These are phyloP conservation scores for Clepsis dumicolana DNA, from an alignment of 2,888 invertebrate genomes.

Conservation along the genomic window DNA sequence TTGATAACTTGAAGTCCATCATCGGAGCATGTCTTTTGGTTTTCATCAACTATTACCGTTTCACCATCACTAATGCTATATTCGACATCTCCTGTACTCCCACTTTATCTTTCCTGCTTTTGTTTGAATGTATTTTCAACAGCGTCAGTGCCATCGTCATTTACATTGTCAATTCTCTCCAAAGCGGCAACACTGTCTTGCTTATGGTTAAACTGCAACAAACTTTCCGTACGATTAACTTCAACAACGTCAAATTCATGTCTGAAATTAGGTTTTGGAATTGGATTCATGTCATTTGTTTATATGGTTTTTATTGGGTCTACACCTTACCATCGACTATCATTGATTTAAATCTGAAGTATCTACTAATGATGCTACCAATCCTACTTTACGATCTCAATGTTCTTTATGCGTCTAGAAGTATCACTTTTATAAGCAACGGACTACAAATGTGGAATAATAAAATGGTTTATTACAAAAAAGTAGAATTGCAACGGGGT, in stretches of 20 bases:
- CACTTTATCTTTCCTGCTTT: not conserved
- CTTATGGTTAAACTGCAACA: not conserved
- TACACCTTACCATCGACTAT: not conserved
- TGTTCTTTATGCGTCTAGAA: not conserved
- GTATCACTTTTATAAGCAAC: not conserved
- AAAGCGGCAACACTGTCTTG: not conserved
- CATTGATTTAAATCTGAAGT: not conserved
- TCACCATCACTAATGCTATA: not conserved
- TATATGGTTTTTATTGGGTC: not conserved
- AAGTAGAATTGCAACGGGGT: not conserved
- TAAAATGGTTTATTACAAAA: not conserved
- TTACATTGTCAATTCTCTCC: not conserved
- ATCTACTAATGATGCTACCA: not conserved
- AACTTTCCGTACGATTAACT: not conserved
- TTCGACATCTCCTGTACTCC: not conserved
- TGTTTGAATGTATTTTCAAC: slow-evolving; percentile 1
- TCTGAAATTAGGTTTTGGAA: slow-evolving; percentile 1
- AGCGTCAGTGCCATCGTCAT: not conserved
- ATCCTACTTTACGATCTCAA: not conserved
- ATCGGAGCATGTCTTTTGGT: not conserved
- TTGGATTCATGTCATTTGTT: not conserved
- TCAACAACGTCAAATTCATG: not conserved
- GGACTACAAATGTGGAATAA: not conserved
- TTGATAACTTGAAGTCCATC: not conserved
- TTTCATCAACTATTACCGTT: not conserved